phyloP scores from a whole-genome alignment of 2,797 vertebrate species.

The Pseudomugil tenellus region DNA sequence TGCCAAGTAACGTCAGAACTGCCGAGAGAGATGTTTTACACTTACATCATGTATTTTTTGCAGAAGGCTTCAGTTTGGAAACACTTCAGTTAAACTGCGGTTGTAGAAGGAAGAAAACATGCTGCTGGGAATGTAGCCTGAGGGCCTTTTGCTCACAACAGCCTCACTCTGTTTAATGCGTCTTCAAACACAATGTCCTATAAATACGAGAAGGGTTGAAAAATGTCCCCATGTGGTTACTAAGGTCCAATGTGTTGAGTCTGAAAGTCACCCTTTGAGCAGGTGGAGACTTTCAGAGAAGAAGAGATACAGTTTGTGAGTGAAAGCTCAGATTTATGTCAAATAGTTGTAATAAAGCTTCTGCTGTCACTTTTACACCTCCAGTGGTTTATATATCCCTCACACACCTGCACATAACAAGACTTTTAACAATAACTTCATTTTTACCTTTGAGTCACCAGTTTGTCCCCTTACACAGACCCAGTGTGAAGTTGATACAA shows the following conservation, averaged over 20 bases:
- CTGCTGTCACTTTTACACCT: neutral
- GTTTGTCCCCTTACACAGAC: neutral
- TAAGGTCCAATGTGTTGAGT: conserved; percentile 41
- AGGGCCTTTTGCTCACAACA: conserved; percentile 40
- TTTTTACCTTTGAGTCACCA: neutral
- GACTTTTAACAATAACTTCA: too few relatives aligned
- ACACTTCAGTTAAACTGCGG: neutral
- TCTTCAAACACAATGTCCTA: conserved; percentile 13
- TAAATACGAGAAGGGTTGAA: conserved; percentile 32
- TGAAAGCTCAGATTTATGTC: conserved; percentile 46
- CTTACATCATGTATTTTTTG: neutral
- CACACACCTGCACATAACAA: conserved; percentile 4
- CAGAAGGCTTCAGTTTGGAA: conserved; percentile 15
- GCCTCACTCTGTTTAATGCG: conserved; percentile 12
- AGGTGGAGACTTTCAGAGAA: conserved; percentile 23
- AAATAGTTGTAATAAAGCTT: conserved; percentile 52
- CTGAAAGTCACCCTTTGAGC: conserved; percentile 70
- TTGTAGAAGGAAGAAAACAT: conserved; percentile 9
- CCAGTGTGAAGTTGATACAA: neutral
- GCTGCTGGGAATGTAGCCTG: conserved; percentile 32
- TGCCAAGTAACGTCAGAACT: too few relatives aligned
- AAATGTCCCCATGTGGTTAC: conserved; percentile 47
- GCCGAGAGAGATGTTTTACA: too few relatives aligned
- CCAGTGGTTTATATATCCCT: neutral
- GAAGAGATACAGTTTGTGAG: conserved; percentile 19